Conservation (phyloP, 2,888 invertebrate genomes). For the Hydraecia micacea region DNA sequence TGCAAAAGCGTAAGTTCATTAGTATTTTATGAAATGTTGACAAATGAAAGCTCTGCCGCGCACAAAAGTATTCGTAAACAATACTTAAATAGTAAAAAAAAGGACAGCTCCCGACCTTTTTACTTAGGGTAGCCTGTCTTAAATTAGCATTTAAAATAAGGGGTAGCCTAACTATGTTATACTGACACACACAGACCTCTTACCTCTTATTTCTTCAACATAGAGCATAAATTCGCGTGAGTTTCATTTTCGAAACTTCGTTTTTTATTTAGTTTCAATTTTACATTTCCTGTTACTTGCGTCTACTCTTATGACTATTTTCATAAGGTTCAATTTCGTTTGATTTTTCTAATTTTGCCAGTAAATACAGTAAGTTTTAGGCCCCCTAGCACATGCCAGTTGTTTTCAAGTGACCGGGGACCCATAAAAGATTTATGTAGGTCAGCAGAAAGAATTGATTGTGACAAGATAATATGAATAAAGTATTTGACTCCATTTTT, state of each 20-base stretch:
- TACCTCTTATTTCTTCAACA: accelerated
- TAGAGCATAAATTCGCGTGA: constrained; percentile 26
- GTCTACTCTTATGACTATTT: accelerated
- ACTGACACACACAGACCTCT: accelerated
- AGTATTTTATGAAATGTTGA: constrained; percentile 27
- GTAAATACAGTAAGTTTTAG: background rate
- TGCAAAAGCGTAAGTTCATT: background rate
- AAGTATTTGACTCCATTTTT: constrained; percentile 51
- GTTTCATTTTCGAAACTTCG: background rate
- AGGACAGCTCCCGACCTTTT: constrained; percentile 51
- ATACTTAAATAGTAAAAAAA: constrained; percentile 28
- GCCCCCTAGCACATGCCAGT: constrained; percentile 46
- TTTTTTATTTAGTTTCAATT: background rate
- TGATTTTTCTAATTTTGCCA: background rate
- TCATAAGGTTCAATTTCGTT: constrained; percentile 10
- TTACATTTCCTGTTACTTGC: background rate
- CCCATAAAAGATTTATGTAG: constrained; percentile 75
- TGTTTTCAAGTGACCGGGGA: constrained; percentile 52
- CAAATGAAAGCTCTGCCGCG: constrained; percentile 7
- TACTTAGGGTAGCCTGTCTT: constrained; percentile 70
- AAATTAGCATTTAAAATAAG: constrained; percentile 80
- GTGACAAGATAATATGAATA: constrained; percentile 68
- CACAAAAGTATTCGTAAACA: constrained; percentile 23
- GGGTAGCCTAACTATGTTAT: constrained; percentile 69
- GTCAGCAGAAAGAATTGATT: constrained; percentile 67